phyloP scores from a whole-genome alignment of 2,888 invertebrate genomes.

The Macrosiphum euphorbiae region DNA sequence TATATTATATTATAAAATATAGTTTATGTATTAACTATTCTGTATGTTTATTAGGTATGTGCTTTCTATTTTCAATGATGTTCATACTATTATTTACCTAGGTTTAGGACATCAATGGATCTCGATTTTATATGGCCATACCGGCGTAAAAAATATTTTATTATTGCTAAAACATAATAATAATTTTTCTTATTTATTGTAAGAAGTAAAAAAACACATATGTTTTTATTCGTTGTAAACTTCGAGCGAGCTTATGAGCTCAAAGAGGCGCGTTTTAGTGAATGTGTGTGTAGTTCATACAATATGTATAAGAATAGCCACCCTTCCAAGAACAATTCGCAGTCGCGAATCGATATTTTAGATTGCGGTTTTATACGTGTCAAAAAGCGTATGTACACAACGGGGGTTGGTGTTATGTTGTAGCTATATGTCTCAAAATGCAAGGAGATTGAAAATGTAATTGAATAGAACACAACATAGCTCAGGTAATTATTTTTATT shows the following conservation, averaged over 20 bases:
- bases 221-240: constrained; percentile 25
- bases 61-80: neutral
- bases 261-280: constrained; percentile 18
- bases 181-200: constrained; percentile 29
- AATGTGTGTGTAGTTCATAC: constrained; percentile 23
- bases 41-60: neutral
- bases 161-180: constrained; percentile 21
- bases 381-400: constrained; percentile 32
- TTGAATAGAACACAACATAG: neutral
- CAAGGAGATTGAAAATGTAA: constrained; percentile 20
- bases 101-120: neutral
- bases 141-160: neutral
- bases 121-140: neutral
- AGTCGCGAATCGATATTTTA: constrained; percentile 52
- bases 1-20: neutral
- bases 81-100: neutral
- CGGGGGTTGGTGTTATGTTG: neutral
- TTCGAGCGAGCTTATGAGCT: constrained; percentile 33
- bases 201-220: neutral
- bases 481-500: constrained; percentile 5
- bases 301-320: constrained; percentile 50
- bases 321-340: constrained; percentile 42
- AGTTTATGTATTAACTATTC: neutral
- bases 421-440: constrained; percentile 5
- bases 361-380: constrained; percentile 50